A percentile compares a stretch with the other conserved stretches of the same genome.
Conservation (phyloP, 2,888 invertebrate species). For the Pyrrhia umbra region DNA sequence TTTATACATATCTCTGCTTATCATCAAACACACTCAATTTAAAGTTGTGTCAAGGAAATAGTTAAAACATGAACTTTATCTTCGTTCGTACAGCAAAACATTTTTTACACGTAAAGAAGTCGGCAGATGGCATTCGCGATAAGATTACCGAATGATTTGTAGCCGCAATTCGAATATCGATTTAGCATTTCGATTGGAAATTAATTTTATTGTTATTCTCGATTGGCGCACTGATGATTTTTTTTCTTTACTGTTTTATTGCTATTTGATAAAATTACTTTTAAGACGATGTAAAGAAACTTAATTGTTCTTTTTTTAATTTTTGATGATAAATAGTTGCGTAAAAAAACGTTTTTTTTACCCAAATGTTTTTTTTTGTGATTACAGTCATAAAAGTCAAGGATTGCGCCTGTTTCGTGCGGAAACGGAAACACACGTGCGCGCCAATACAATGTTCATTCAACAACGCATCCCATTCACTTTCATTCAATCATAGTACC, state of each 20-base stretch:
- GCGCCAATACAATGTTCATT: conserved; percentile 58
- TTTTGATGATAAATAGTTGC: background rate
- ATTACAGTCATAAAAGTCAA: conserved; percentile 48
- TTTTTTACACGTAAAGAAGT: conserved; percentile 7
- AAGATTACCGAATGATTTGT: conserved; percentile 60
- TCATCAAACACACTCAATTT: conserved; percentile 39
- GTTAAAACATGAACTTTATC: conserved; percentile 42
- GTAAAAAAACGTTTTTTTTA: conserved; percentile 2
- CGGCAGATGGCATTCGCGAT: conserved; percentile 60
- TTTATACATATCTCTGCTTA: conserved; percentile 17
- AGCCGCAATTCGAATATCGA: conserved; percentile 51
- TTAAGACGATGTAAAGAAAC: no score
- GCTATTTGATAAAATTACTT: conserved; percentile 10
- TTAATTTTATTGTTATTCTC: conserved; percentile 46
- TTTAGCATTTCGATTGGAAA: conserved; percentile 44
- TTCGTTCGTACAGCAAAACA: background rate
- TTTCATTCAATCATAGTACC: conserved; percentile 56
- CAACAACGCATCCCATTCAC: conserved; percentile 57
- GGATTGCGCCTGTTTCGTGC: conserved; percentile 53
- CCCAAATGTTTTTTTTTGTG: conserved; percentile 22
- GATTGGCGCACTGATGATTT: conserved; percentile 10
- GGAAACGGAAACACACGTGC: conserved; percentile 68
- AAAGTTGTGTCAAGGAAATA: conserved; percentile 32
- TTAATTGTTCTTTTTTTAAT: conserved; percentile 3
- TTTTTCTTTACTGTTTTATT: conserved; percentile 13